phyloP scores from a whole-genome alignment of 1,140 invertebrate species.

The Leptonema lineaticorne region DNA sequence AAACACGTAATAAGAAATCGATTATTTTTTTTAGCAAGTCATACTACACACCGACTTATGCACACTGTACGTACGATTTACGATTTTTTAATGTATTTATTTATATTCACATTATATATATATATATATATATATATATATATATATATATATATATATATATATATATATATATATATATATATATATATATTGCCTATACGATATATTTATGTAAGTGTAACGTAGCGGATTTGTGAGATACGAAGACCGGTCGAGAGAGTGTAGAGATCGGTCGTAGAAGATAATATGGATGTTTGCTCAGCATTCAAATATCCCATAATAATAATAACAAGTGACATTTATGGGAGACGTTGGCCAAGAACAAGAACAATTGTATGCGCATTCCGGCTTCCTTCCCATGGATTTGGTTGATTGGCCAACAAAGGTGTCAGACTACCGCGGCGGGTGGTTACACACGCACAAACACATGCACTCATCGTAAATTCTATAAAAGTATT shows the following conservation, averaged over 20 bases:
- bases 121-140: too few species aligned
- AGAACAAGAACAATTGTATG: conserved; percentile 5
- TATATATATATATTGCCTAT: too few species aligned
- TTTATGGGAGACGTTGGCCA: conserved; percentile 18
- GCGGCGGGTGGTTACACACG: conserved; percentile 26
- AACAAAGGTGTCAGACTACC: conserved; percentile 38
- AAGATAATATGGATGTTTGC: conserved; percentile 19
- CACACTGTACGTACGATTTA: too few species aligned
- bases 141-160: too few species aligned
- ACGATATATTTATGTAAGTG: too few species aligned
- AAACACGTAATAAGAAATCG: too few species aligned
- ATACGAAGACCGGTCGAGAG: conserved; percentile 3
- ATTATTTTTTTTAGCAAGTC: too few species aligned
- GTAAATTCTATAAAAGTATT: not conserved
- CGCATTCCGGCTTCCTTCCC: conserved; percentile 13
- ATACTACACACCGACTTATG: too few species aligned
- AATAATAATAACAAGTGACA: conserved; percentile 23
- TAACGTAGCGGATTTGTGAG: conserved; percentile 5
- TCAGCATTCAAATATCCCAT: conserved; percentile 1
- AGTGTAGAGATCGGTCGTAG: not conserved
- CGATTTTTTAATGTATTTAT: too few species aligned
- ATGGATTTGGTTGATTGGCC: conserved; percentile 37
- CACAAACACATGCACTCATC: not conserved
- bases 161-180: too few species aligned
- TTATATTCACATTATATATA: too few species aligned